Base-by-base conservation (phyloP, 1,140 invertebrate species). In the Pseudomyrmex flavicornis region DNA sequence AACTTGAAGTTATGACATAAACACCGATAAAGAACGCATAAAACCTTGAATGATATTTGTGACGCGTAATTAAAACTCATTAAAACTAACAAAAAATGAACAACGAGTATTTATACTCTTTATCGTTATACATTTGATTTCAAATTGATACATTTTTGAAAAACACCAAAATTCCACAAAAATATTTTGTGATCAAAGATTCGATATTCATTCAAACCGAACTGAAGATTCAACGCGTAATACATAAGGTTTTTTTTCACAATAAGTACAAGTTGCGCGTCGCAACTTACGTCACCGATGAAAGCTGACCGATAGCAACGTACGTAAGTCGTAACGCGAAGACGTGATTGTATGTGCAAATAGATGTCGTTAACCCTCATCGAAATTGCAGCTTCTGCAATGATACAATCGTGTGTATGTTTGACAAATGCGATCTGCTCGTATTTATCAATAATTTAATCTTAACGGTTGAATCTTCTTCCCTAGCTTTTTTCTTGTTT, bases 221-320 rank as follows among this genome's bases (percentile, higher is more conserved):
- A 52, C 26, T 20, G 17, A 58, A 59, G 8, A 82, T 48, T 73
- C 50, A 35, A 12, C 15, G 44, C 61, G 46, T 58, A 61, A 12
- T 12, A 70, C 68, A 56, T 87, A 80, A 87, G 88, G 84, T 88
- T 87, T 91, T 89, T 85, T 46, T 20, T 80, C 54, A 44, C 22
- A 76, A 84, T 70, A 75, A 5, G 62, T 46, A 84, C 82, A 73
- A 69, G 50, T n/a, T n/a, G n/a, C 76, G 68, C 84, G 50, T 77
- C 84, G 88, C 88, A 91, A 86, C 85, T 91, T 91, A 90, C 89
- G 74, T 91, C 90, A 91, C 65, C 85, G 90, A 90, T 90, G 89
- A 91, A 91, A 91, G 89, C 88, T 88, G 85, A 82, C 44, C 20
- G 69, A 83, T 83, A 72, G 17, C 26, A 12, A 35, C 58, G 7